Percentiles rank a stretch among this genome's conserved stretches.
These are phyloP conservation scores for Ochotona princeps DNA, from an alignment of 2,113 vertebrate species.

Conservation along the genomic window DNA sequence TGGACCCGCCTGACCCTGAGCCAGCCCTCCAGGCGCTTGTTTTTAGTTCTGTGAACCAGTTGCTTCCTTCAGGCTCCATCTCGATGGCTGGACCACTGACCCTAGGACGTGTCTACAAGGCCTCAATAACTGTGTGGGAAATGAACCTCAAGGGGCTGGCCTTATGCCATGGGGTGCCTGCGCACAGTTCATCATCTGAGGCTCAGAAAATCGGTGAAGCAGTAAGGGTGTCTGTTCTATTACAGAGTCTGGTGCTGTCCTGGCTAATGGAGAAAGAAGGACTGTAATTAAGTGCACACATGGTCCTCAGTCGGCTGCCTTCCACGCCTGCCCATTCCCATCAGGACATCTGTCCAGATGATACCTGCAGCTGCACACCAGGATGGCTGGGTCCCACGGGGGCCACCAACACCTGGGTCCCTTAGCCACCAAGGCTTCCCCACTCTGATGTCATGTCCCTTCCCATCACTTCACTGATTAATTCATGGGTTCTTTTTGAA, in stretches of 20 bases:
- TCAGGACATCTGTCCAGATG: neutral
- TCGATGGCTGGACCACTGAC: no score
- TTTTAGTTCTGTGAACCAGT: neutral
- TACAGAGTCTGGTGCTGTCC: neutral
- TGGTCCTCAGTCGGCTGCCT: neutral
- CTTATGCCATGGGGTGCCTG: no score
- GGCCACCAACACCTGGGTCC: neutral
- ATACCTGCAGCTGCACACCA: no score
- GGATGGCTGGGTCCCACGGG: neutral
- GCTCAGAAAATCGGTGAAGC: accelerated
- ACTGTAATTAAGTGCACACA: neutral
- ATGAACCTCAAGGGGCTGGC: neutral
- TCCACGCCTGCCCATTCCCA: accelerated
- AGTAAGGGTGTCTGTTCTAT: neutral
- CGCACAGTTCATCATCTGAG: no score
- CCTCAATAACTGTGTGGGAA: no score
- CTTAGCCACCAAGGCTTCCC: accelerated
- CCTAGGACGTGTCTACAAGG: accelerated
- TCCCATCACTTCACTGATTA: no score
- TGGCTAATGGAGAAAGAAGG: neutral
- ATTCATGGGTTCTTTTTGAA: neutral
- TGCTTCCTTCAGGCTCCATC: accelerated
- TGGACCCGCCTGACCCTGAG: neutral
- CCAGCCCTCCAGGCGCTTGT: neutral
- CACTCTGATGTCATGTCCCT: accelerated